These are phyloP conservation scores for Lampris incognitus DNA, from an alignment of 2,113 vertebrate genomes.

Conservation along the genomic window DNA sequence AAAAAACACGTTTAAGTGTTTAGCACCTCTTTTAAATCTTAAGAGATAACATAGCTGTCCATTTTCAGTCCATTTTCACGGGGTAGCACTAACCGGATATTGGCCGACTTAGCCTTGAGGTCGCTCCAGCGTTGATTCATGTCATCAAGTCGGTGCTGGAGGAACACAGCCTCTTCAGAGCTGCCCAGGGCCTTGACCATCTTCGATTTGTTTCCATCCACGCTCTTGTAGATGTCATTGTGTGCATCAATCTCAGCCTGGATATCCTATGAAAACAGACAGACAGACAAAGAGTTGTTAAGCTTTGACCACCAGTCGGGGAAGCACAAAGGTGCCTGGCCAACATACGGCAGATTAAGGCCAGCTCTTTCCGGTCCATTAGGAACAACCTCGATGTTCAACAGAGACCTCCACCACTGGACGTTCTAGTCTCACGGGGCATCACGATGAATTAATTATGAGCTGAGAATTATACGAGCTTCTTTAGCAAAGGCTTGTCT, in stretches of 20 bases:
- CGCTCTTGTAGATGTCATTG: constrained; percentile 97
- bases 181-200: constrained; percentile 97
- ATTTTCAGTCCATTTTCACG: neutral
- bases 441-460: constrained; percentile 32
- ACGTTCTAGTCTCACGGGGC: constrained; percentile 28
- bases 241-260: constrained; percentile 99
- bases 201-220: constrained; percentile 94
- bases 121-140: constrained; percentile 99
- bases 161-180: constrained; percentile 92
- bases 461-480: constrained; percentile 13
- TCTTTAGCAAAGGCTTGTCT: constrained; percentile 18
- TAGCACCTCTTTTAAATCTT: too few relatives aligned
- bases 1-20: too few relatives aligned
- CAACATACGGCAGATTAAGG: constrained; percentile 4
- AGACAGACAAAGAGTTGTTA: constrained; percentile 2
- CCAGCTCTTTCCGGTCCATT: neutral
- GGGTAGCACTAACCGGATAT: constrained; percentile 83
- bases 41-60: neutral
- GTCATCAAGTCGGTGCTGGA: constrained; percentile 95
- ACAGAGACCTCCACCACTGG: constrained; percentile 4
- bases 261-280: constrained; percentile 88
- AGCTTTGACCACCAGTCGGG: neutral
- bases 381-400: constrained; percentile 10
- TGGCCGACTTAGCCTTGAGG: constrained; percentile 92
- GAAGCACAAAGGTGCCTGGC: neutral